Base-by-base conservation (phyloP, 2,113 vertebrate species). In the Tinamus guttatus region DNA sequence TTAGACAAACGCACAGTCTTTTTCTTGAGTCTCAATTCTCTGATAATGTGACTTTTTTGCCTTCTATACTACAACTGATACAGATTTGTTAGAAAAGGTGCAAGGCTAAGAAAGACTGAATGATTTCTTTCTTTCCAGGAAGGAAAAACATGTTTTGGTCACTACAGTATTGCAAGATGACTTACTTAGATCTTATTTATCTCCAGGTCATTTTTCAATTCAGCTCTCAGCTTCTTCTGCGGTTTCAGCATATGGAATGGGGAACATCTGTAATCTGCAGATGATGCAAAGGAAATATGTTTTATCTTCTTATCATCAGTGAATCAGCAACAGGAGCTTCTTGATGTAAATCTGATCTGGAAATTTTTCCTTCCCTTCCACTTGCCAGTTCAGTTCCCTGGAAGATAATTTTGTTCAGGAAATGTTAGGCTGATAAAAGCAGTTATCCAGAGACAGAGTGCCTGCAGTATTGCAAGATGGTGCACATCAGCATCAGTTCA, bases 241-340 rank as follows among this genome's bases (percentile, higher is more conserved):
- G 89, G 62, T 86, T 96, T 84, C 27, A 58, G 70, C 86, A 65
- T 84, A 67, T 49, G 52, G 43, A 93, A 93, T 86, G 25, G n/a
- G 16, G 76, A 94, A 94, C 83, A 91, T 94, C 69, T 96, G 93
- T 62, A 94, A 84, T 43, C 52, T 89, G 73, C 69, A 87, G 77
- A 87, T 92, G 81, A 92, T 81, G 40, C 64, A 86, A 96, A 78
- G 51, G 89, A 93, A 93, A 52, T 78, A 84, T 0, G 11, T 81
- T 96, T 92, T 95, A 95, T 96, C 90, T 96, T 93, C 65, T 62
- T 93, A 93, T 95, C 94, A 81, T 86, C 94, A 88, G 38, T 84
- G 65, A 69, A 94, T 93, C 90, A 92, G 90, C 94, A 94, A 76
- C 93, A 86, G 85, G 65, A 95, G 90, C 92, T 92, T 93, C 88